Percentiles rank a stretch among this genome's conserved stretches.
These are phyloP conservation scores for Macaca mulatta DNA, from an alignment of 2,113 vertebrate genomes.

Conservation along the genomic window DNA sequence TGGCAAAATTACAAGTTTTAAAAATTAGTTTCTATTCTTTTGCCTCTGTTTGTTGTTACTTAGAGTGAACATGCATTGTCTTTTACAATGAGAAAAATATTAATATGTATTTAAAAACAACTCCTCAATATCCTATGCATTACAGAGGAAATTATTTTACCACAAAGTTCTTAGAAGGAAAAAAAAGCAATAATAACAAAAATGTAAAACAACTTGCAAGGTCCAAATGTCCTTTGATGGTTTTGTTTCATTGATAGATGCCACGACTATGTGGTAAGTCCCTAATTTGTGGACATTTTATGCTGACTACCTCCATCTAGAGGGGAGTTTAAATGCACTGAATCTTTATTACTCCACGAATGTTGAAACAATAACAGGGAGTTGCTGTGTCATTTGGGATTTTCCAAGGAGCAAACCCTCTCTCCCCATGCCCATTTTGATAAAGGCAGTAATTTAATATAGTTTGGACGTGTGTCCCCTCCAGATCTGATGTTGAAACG, in stretches of 20 bases:
- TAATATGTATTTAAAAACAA: neutral
- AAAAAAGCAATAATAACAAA: neutral
- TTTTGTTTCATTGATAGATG: neutral
- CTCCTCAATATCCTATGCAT: neutral
- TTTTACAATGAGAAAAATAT: conserved; percentile 3
- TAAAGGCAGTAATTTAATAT: neutral
- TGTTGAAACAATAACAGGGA: neutral
- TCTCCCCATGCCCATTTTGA: neutral
- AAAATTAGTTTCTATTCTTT: neutral
- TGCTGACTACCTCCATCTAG: neutral
- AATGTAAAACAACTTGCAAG: neutral
- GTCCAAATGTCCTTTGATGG: neutral
- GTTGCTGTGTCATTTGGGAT: neutral
- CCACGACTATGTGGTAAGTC: neutral
- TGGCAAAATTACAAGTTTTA: neutral
- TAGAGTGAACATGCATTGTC: neutral
- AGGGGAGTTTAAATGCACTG: neutral
- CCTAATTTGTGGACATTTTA: neutral
- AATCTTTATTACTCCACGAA: neutral
- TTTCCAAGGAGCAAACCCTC: neutral
- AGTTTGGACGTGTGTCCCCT: too few species aligned
- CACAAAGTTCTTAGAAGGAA: neutral
- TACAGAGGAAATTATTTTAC: conserved; percentile 35
- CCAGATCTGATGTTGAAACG: too few species aligned
- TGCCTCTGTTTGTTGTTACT: neutral